Evolutionary conservation across 2,797 vertebrate species (phyloP), one percentile per base, ranked within the genome.

Genomic region (Spheniscus humboldti): DNA sequence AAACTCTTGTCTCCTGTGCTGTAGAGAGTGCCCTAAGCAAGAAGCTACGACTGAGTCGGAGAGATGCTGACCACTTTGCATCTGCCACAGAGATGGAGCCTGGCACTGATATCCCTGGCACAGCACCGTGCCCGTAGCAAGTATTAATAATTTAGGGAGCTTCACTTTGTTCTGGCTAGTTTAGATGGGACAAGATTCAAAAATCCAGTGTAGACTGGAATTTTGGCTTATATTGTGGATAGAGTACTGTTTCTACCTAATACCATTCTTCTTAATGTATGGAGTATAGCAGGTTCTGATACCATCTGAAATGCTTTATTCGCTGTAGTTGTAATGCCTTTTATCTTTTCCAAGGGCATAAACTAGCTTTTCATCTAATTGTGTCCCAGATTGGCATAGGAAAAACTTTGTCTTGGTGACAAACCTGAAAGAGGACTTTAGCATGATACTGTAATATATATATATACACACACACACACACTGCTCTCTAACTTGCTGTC

Each of bases 21-120:
- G 37, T 24, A 35, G n/a, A 48, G 30, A 28, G 15, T 66, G 57
- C 66, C 66, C 57, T 53, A 37, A 53, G 71, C 30, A 35, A 73
- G 53, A 74, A 83, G n/a, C 39, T 41, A 3, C 4, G 4, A 23
- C 62, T 86, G 31, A 10, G 24, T 33, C 3, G 7, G 35, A 37
- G 50, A 33, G n/a, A 15, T 20, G 47, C 31, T 66, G 55, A 28
- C 16, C 6, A 0, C 53, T 18, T 43, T 2, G 0, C 5, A 2
- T 56, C 39, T 1, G 2, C 14, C 19, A 3, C 0, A 0, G 48
- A 27, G 31, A 50, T 75, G 74, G 43, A 62, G 28, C 31, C n/a
- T 41, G 28, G 25, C 13, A 3, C 83, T 48, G 7, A 37, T 52
- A 30, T 13, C 35, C 30, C 16, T 90, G 66, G 55, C 67, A 76